Evolutionary conservation across 2,113 vertebrate species (phyloP).

Genomic region (Scomber japonicus): DNA sequence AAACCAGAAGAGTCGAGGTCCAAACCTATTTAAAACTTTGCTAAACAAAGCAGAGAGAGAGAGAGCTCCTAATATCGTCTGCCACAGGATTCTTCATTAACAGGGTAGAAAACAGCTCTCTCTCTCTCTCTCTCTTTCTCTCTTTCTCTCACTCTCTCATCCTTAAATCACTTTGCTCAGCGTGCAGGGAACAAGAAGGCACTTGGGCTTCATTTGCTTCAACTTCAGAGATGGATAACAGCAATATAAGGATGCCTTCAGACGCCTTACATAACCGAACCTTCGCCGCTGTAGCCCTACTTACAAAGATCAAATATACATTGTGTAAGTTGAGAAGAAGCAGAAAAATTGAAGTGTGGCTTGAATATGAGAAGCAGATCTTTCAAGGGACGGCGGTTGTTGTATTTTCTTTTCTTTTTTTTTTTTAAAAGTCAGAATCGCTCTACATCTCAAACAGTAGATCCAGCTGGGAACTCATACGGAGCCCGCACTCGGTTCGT

Average conservation of each 20-base stretch:
- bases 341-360: not conserved
- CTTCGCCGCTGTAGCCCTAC: not conserved
- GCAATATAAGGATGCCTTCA: slow-evolving; percentile 3
- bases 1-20: not conserved
- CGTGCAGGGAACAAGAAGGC: slow-evolving; percentile 26
- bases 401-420: not conserved
- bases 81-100: slow-evolving; percentile 51
- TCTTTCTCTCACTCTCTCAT: not conserved
- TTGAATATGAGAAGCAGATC: not conserved
- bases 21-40: slow-evolving; percentile 38
- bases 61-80: slow-evolving; percentile 53
- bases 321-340: not conserved
- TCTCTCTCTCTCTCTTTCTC: too few species aligned
- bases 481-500: not conserved
- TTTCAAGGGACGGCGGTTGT: not conserved
- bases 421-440: not conserved
- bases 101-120: slow-evolving; percentile 3
- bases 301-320: not conserved
- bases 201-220: slow-evolving; percentile 44
- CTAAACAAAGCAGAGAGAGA: slow-evolving; percentile 29
- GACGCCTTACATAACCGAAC: slow-evolving; percentile 34
- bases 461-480: slow-evolving; percentile 6
- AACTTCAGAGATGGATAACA: slow-evolving; percentile 32
- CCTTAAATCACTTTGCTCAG: slow-evolving; percentile 39
- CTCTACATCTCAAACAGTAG: not conserved